Evolutionary conservation across 2,888 invertebrate genomes (phyloP).

Genomic region (Scaptodrosophila latifasciaeformis): DNA sequence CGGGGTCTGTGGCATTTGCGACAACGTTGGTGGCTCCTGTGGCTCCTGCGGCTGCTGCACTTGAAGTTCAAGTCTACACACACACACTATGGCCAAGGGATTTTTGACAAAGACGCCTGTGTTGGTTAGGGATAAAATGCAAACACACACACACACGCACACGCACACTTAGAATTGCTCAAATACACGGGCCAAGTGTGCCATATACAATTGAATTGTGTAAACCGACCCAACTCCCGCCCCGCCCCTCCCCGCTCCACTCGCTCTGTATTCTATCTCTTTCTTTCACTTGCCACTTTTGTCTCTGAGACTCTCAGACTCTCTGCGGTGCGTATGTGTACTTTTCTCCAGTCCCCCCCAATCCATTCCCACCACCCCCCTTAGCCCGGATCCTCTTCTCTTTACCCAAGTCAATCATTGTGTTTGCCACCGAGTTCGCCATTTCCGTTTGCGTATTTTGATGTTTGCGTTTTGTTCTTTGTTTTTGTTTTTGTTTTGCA

Average conservation of each 20-base stretch:
- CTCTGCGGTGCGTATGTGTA: neutral
- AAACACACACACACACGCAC: neutral
- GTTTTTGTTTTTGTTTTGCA: neutral
- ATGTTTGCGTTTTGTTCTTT: neutral
- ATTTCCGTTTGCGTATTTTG: neutral
- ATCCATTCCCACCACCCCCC: too few species aligned
- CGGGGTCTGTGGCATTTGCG: neutral
- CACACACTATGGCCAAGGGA: too few species aligned
- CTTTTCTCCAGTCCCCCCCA: too few species aligned
- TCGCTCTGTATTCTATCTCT: neutral
- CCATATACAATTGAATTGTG: neutral
- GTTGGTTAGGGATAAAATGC: too few species aligned
- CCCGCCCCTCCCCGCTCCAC: neutral
- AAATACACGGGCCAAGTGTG: neutral
- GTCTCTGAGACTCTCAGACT: too few species aligned
- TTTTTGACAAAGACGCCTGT: too few species aligned
- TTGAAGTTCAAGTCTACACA: slow-evolving; percentile 4
- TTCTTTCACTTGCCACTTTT: too few species aligned
- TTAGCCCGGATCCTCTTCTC: neutral
- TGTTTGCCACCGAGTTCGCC: neutral
- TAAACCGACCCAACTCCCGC: neutral
- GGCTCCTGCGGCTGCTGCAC: neutral
- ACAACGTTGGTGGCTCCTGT: neutral
- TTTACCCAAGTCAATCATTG: neutral
- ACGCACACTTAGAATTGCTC: too few species aligned